Conservation (phyloP, 2,888 invertebrate species). For the Apodemia duryi region DNA sequence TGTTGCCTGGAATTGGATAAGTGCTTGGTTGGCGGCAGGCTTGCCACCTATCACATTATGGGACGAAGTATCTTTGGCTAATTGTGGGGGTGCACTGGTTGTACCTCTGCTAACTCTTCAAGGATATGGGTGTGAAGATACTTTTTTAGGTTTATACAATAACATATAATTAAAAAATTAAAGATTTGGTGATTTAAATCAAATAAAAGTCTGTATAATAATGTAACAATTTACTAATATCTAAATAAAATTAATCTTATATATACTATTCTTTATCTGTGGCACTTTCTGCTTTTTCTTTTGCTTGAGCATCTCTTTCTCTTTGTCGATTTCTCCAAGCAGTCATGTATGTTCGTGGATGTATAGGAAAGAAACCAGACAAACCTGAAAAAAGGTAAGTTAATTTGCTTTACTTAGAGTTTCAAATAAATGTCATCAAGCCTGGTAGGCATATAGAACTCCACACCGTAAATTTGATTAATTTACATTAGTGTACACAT, state of each 20-base stretch:
- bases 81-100: too few relatives aligned
- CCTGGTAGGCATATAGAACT: too few relatives aligned
- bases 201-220: not conserved
- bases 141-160: too few relatives aligned
- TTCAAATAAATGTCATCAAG: not conserved
- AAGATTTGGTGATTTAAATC: not conserved
- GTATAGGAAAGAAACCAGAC: slow-evolving; percentile 91
- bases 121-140: too few relatives aligned
- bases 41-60: too few relatives aligned
- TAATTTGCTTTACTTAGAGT: not conserved
- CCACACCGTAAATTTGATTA: too few relatives aligned
- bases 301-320: slow-evolving; percentile 46
- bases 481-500: too few relatives aligned
- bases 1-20: too few relatives aligned
- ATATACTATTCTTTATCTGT: slow-evolving; percentile 20
- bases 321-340: slow-evolving; percentile 86
- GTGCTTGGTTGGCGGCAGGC: too few relatives aligned
- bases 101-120: too few relatives aligned
- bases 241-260: slow-evolving; percentile 19
- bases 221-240: slow-evolving; percentile 24
- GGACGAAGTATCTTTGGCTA: too few relatives aligned
- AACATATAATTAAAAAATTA: too few relatives aligned
- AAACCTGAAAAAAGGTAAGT: slow-evolving; percentile 71
- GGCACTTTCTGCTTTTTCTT: slow-evolving; percentile 36
- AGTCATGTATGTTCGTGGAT: slow-evolving; percentile 88